phyloP scores from a whole-genome alignment of 2,888 invertebrate species.

The Sycophila texana region DNA sequence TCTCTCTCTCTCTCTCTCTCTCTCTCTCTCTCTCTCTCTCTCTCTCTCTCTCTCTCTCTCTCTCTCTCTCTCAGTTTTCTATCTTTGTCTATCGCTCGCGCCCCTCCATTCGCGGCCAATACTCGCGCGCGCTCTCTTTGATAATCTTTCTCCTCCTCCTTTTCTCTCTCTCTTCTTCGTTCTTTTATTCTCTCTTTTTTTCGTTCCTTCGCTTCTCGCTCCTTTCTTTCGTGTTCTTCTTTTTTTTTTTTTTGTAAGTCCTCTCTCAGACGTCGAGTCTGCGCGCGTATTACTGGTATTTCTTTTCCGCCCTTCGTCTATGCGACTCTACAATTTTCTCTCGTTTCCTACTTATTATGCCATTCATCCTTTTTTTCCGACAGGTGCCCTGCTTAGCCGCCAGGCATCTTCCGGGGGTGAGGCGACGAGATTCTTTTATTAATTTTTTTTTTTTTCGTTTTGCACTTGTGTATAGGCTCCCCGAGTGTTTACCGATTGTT shows the following conservation, averaged over 20 bases:
- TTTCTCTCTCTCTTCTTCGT: too few species aligned
- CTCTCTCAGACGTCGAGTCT: conserved; percentile 38
- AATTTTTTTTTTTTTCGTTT: conserved; percentile 11
- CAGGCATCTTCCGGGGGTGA: conserved; percentile 23
- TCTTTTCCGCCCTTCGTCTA: conserved; percentile 33
- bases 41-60: too few species aligned
- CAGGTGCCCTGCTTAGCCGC: not conserved
- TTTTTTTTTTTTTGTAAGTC: conserved; percentile 23
- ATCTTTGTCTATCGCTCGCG: conserved; percentile 50
- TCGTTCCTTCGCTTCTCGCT: conserved; percentile 24
- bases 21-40: too few species aligned
- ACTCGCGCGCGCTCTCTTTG: conserved; percentile 41
- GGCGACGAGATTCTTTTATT: conserved; percentile 21
- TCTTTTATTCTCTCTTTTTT: conserved; percentile 30
- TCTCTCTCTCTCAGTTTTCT: conserved; percentile 45
- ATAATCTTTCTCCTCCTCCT: conserved; percentile 55
- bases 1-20: too few species aligned
- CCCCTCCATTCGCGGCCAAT: conserved; percentile 47
- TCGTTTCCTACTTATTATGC: conserved; percentile 12
- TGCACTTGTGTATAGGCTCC: conserved; percentile 5
- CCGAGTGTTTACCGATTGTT: conserved; percentile 9
- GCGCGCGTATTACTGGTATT: conserved; percentile 43
- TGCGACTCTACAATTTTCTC: conserved; percentile 27
- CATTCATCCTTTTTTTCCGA: not conserved
- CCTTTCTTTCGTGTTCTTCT: conserved; percentile 52